phyloP scores from a whole-genome alignment of 2,797 vertebrate genomes.

The Nyctalus aviator region DNA sequence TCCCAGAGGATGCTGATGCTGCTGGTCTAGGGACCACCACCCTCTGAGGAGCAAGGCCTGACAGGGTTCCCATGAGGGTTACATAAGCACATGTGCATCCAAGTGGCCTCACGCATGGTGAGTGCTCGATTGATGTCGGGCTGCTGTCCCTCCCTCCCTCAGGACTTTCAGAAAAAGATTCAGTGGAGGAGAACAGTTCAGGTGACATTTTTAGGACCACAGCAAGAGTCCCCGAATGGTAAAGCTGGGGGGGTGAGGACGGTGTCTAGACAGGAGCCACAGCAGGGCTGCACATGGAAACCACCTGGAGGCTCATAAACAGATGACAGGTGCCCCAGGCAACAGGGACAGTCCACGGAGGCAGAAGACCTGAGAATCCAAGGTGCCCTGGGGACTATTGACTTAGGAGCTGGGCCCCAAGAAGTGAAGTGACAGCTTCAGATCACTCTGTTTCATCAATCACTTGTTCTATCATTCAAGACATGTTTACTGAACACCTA shows the following conservation, averaged over 20 bases:
- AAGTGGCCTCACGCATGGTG: not conserved
- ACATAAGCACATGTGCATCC: not conserved
- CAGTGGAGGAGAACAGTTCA: not conserved
- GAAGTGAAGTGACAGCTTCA: not conserved
- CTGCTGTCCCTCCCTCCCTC: not conserved
- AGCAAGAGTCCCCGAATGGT: not conserved
- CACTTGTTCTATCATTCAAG: not conserved
- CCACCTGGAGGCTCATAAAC: not conserved
- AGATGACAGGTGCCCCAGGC: not conserved
- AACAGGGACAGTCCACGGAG: not conserved
- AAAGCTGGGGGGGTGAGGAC: not conserved
- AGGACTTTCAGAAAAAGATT: not conserved
- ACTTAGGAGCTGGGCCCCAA: not conserved
- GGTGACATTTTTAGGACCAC: not conserved
- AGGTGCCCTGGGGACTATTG: not conserved
- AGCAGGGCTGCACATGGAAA: rapidly evolving
- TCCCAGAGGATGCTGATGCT: not conserved
- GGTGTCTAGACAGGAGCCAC: not conserved
- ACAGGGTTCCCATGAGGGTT: not conserved
- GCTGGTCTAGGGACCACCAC: not conserved
- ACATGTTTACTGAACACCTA: not conserved
- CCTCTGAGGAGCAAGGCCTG: not conserved
- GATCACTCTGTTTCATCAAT: not conserved
- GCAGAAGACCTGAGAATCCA: not conserved
- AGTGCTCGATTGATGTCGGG: not conserved